phyloP scores from a whole-genome alignment of 1,140 invertebrate genomes.

The Panagrolaimus sp. region DNA sequence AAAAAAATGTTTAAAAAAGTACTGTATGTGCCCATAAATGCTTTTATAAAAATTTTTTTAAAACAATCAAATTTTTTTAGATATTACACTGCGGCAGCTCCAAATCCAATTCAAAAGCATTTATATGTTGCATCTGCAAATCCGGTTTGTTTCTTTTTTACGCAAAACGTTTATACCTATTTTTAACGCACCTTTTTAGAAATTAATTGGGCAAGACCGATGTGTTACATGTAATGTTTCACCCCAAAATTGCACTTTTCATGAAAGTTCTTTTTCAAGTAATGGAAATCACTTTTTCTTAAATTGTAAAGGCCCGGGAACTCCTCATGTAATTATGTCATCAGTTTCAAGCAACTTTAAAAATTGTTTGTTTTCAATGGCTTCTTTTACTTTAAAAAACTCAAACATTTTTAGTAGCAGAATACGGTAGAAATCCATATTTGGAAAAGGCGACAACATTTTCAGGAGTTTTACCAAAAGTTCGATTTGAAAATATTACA shows the following conservation, averaged over 20 bases:
- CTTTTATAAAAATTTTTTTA: conserved; percentile 16
- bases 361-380: conserved; percentile 19
- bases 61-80: conserved; percentile 24
- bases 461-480: conserved; percentile 30
- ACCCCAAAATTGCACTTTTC: conserved; percentile 39
- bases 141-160: conserved; percentile 18
- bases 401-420: conserved; percentile 22
- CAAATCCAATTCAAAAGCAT: conserved; percentile 38
- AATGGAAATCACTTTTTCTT: conserved; percentile 39
- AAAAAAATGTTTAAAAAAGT: neutral
- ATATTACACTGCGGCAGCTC: conserved; percentile 46
- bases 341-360: conserved; percentile 32
- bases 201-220: neutral
- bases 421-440: conserved; percentile 39
- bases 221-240: conserved; percentile 46
- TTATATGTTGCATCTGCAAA: conserved; percentile 34
- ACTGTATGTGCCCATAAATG: no score
- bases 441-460: conserved; percentile 30
- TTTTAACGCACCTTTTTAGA: conserved; percentile 13
- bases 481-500: conserved; percentile 45
- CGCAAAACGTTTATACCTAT: neutral
- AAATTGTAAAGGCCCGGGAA: conserved; percentile 48
- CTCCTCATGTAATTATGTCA: conserved; percentile 32
- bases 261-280: conserved; percentile 38
- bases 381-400: conserved; percentile 18